phyloP scores from a whole-genome alignment of 1,140 invertebrate species.

The fruit fly (Drosophila melanogaster) region DNA sequence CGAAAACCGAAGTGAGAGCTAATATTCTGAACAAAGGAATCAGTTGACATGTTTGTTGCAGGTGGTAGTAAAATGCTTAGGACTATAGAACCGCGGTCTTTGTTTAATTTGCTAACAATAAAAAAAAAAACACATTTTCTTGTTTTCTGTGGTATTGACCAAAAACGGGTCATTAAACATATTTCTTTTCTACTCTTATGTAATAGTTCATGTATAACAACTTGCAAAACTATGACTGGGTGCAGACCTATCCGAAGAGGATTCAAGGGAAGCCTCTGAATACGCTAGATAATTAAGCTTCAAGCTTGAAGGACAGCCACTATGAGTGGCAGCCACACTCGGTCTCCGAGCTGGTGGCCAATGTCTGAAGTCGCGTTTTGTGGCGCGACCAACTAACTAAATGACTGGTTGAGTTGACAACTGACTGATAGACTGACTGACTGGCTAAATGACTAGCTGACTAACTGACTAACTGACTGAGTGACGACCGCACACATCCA shows the following conservation, averaged over 20 bases:
- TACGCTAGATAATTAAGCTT: constrained; percentile 12
- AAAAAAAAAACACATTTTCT: too few relatives aligned
- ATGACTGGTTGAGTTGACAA: constrained; percentile 35
- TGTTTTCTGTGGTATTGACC: too few relatives aligned
- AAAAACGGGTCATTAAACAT: background rate
- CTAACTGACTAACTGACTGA: constrained; percentile 39
- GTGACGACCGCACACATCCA: constrained; percentile 24
- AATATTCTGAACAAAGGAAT: background rate
- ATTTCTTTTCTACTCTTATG: background rate
- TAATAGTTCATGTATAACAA: too few relatives aligned
- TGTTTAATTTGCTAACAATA: too few relatives aligned
- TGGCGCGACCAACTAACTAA: constrained; percentile 56
- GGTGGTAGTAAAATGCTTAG: background rate
- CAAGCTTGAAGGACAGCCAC: constrained; percentile 1
- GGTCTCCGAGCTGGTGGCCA: constrained; percentile 27
- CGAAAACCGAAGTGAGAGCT: background rate
- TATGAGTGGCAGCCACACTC: constrained; percentile 22
- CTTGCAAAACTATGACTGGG: background rate
- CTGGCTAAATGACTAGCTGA: constrained; percentile 23
- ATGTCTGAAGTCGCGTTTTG: constrained; percentile 50
- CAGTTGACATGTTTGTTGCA: background rate
- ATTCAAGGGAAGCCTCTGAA: background rate
- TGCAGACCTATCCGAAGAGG: background rate
- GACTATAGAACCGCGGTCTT: too few relatives aligned
- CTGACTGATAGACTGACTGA: constrained; percentile 21